Evolutionary conservation across 2,113 vertebrate species (phyloP), one percentile per base, ranked within the genome.

Genomic region (Sebastes schlegelii): DNA sequence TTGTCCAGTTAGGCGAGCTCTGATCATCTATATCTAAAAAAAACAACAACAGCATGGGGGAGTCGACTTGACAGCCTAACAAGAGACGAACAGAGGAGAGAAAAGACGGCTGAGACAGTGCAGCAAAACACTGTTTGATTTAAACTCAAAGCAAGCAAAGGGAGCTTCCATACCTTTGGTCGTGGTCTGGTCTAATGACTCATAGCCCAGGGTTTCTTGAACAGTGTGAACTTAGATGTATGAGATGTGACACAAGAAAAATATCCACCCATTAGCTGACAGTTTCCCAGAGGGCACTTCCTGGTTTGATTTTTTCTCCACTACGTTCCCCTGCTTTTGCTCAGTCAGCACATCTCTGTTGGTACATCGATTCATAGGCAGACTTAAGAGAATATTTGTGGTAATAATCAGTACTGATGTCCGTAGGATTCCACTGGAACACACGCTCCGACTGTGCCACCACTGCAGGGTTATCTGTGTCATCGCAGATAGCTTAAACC

Each of bases 381-480:
- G 10, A 40, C 0, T 55, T 11, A 14, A 21, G 6, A 45, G 57
- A 74, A 71, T 58, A 72, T 63, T 60, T 68, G 46, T 51, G n/a
- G 1, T 51, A n/a, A 49, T 5, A 49, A 70, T 69, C 54, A 34
- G 61, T 16, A 4, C 8, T 16, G 40, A 42, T 34, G 34, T 34
- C 34, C 34, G 34, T 72, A 75, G 67, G 43, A 34, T 46, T 84
- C 54, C n/a, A 2, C 52, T 74, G 1, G 3, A 85, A 74, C 49
- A 55, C 61, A 58, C 19, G 10, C 48, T 81, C 60, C 5, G 7
- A 5, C 68, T 82, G 79, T 71, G 70, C 60, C 16, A 69, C 75
- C 26, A 11, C 63, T 74, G 69, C 67, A 71, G 55, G 85, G 85
- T 92, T 91, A 88, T 92, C 90, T 55, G 74, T 86, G 83, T 81